Evolutionary conservation across 92 coral and sea anemone species (phyloP), one percentile per base, ranked within the genome.

Genomic region (Micromussa lordhowensis): DNA sequence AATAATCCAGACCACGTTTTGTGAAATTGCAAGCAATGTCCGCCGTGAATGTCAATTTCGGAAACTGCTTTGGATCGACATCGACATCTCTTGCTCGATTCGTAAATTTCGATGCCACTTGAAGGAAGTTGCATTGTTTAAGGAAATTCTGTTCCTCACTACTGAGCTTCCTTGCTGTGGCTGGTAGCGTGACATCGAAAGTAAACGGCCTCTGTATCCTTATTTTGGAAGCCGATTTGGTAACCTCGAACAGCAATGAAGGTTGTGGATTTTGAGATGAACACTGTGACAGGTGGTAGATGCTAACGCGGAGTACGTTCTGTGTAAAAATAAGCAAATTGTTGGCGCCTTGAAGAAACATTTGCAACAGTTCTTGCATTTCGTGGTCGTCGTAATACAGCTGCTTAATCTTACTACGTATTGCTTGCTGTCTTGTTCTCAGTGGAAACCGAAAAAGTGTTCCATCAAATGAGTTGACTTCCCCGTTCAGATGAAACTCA

Each of bases 271-370:
- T 48, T 53, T 17, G 71, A 22, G n/a, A 3, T 18, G 80, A 76
- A 10, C 40, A 82, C 10, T 78, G 63, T 12, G 87, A 72, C 66
- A 96, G 63, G 69, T 92, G 92, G 80, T 88, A 93, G 29, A 96
- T 87, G 28, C 91, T 68, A 31, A 96, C 96, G 28, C 82, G 90
- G n/a, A 78, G 66, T 15, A 96, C 93, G 55, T 94, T 91, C 76
- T 96, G 98, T 17, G 98, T 92, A 69, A 90, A 96, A 71, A 94
- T 90, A 24, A 96, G 94, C 81, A 96, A 85, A 26, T 87, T 86
- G 31, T 94, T 88, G 0, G 98, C 94, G 1, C 94, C 94, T 28
- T 88, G 34, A 16, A 88, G 81, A 28, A 96, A 88, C 54, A 90
- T 94, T 36, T 70, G 51, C 35, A 96, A 82, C 26, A 96, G 89